Evolutionary conservation across 1,140 invertebrate species (phyloP).

Genomic region (Nebria ingens): DNA sequence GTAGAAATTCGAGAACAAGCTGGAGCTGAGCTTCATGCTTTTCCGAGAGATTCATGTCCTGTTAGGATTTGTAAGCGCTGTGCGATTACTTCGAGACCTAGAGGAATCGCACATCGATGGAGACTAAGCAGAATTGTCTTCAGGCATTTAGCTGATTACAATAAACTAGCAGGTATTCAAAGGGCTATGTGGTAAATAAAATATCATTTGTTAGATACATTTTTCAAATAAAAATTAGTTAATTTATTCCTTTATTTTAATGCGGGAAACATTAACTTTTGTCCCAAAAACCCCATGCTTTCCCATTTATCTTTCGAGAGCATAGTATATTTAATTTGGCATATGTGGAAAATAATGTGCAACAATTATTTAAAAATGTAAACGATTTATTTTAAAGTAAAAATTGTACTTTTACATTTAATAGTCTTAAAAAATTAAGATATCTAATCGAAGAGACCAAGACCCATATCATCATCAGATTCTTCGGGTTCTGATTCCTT

Average conservation of each 20-base stretch:
- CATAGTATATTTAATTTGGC: too few species aligned
- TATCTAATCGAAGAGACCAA: conserved; percentile 70
- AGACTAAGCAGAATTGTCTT: conserved; percentile 81
- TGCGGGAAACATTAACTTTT: too few species aligned
- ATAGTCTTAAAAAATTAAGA: conserved; percentile 15
- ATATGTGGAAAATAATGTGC: too few species aligned
- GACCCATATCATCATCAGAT: conserved; percentile 92
- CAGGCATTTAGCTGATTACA: conserved; percentile 81
- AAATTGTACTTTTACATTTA: background rate
- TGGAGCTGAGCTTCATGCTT: conserved; percentile 56
- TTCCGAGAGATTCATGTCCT: conserved; percentile 62
- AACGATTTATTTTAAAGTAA: conserved; percentile 13
- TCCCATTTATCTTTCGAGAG: too few species aligned
- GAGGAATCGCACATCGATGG: conserved; percentile 64
- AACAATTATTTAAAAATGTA: conserved; percentile 12
- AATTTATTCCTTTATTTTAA: too few species aligned
- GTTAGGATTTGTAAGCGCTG: conserved; percentile 60
- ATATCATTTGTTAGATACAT: conserved; percentile 1
- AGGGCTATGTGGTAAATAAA: conserved; percentile 69
- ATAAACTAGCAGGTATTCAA: conserved; percentile 77
- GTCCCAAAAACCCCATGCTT: too few species aligned
- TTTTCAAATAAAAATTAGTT: too few species aligned
- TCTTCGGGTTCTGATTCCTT: conserved; percentile 77
- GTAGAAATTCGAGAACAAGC: conserved; percentile 63
- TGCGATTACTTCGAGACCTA: conserved; percentile 62